These are phyloP conservation scores for Agrotis exclamationis DNA, from an alignment of 2,888 invertebrate genomes.

Conservation along the genomic window DNA sequence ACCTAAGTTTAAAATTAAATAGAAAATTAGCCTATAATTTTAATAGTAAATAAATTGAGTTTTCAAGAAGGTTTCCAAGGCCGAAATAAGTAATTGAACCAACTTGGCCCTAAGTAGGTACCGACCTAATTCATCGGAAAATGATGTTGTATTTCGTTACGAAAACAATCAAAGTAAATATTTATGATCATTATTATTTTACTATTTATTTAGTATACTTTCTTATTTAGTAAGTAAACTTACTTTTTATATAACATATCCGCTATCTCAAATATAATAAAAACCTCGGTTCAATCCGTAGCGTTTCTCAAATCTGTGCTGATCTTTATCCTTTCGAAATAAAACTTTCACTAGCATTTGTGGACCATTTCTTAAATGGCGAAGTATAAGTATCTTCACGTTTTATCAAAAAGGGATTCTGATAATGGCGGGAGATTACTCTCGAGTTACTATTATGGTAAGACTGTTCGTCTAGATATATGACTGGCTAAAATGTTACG, in stretches of 20 bases:
- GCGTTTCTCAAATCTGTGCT: constrained; percentile 17
- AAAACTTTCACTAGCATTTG: constrained; percentile 60
- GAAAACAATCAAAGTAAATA: neutral
- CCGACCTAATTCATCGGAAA: neutral
- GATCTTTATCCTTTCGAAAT: constrained; percentile 53
- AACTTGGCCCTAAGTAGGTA: neutral
- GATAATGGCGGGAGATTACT: constrained; percentile 50
- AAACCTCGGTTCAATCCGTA: constrained; percentile 49
- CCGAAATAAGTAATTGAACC: neutral
- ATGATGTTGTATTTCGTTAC: neutral
- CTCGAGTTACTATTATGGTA: constrained; percentile 41
- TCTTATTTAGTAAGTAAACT: neutral
- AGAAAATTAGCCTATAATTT: too few relatives aligned
- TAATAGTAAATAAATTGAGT: neutral
- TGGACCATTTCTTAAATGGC: constrained; percentile 56
- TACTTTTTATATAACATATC: constrained; percentile 32
- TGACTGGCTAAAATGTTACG: constrained; percentile 26
- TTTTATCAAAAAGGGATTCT: constrained; percentile 57
- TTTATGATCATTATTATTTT: too few relatives aligned
- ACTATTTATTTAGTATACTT: too few relatives aligned
- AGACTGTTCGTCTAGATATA: constrained; percentile 34
- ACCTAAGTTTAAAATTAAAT: neutral
- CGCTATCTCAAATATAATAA: constrained; percentile 43
- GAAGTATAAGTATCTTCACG: constrained; percentile 49
- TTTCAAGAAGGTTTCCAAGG: neutral